Evolutionary conservation across 2,888 invertebrate species (phyloP), one percentile per base, ranked within the genome.

Genomic region (Apoderus coryli): DNA sequence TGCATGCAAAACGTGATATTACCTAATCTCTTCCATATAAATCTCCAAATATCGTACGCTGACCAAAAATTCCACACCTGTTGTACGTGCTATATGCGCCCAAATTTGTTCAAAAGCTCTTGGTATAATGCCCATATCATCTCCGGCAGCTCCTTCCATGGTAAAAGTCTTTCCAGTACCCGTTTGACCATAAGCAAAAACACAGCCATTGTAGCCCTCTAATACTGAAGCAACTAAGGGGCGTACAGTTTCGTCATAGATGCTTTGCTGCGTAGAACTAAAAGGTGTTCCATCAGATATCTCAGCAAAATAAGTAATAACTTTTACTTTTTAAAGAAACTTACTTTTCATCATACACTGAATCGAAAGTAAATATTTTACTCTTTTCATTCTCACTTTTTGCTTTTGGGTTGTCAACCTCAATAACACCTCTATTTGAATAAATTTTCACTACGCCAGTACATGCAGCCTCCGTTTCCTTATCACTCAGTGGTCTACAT

Each of bases 151-250:
- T 11, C 84, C 85, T 64, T 76, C 75, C 76, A 76, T 76, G 7
- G 76, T 76, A 57, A 70, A 74, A 6, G 76, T 76, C 57, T 76
- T 76, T 29, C 95, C 96, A 1, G 96, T 95, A 37, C 96, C 96
- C 0, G 98, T 98, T 63, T 98, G 98, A 0, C 96, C 98, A 59
- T 98, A 98, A 2, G 96, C 98, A 65, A 98, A 96, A 44, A 98
- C 93, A 46, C 96, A 98, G 9, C 96, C 95, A 61, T 98, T 98
- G 61, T 95, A 99, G 2, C 98, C 98, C 52, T 88, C 82, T 37
- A 98, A 68, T 4, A 96, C 96, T 2, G 90, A 90, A 40, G 90
- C 78, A 12, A 99, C 90, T 46, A 99, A 61, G 0, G 92, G 90
- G 27, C 89, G 74, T 32, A 96, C 92, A 42, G 90, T 88, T 59